Percentiles rank a stretch among this genome's conserved stretches.
These are phyloP conservation scores for Acanthosepion lycidas DNA, from an alignment of 2,888 invertebrate genomes.

Conservation along the genomic window DNA sequence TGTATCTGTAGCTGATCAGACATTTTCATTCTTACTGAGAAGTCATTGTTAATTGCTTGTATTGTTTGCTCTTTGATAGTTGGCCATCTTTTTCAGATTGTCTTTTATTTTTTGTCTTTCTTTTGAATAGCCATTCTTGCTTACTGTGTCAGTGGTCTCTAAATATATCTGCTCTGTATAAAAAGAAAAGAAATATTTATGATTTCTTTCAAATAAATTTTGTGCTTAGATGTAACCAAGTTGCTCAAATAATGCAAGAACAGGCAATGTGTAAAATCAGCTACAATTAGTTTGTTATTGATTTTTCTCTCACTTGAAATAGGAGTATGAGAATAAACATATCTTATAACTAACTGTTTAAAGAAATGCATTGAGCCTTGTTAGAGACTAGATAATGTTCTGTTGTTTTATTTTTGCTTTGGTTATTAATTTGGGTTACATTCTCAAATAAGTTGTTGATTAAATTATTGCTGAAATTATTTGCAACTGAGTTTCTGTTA, in stretches of 20 bases:
- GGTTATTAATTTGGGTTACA: too few species aligned
- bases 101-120: background rate
- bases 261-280: background rate
- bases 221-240: background rate
- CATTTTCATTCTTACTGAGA: background rate
- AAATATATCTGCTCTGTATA: background rate
- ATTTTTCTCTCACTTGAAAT: background rate
- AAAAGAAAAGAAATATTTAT: background rate
- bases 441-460: too few species aligned
- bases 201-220: conserved; percentile 1
- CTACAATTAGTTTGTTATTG: background rate
- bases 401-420: too few species aligned
- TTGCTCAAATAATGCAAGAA: too few species aligned
- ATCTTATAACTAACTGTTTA: background rate
- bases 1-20: background rate
- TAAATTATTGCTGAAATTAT: too few species aligned
- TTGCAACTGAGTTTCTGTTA: too few species aligned
- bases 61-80: background rate
- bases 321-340: background rate
- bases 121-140: background rate
- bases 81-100: background rate
- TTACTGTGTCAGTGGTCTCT: background rate
- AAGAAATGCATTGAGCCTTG: too few species aligned
- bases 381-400: too few species aligned
- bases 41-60: background rate